phyloP scores from a whole-genome alignment of 2,888 invertebrate species.

The Rhagium mordax region DNA sequence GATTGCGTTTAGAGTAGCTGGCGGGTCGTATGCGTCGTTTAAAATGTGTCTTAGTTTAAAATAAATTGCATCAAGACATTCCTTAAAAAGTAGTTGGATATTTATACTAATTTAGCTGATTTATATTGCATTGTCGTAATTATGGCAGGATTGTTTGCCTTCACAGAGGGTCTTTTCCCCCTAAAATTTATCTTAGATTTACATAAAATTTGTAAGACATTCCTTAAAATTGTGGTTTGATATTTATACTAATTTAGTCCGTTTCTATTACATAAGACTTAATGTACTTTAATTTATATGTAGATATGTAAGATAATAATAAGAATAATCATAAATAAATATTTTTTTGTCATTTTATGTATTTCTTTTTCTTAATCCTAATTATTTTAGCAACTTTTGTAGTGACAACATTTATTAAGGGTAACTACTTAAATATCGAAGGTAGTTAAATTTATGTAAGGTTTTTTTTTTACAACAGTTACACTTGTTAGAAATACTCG shows the following conservation, averaged over 20 bases:
- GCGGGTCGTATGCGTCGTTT: conserved; percentile 75
- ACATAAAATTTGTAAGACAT: conserved; percentile 46
- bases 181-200: conserved; percentile 66
- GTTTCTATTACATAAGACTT: conserved; percentile 2
- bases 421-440: too few relatives aligned
- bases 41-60: conserved; percentile 65
- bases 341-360: conserved; percentile 7
- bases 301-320: conserved; percentile 16
- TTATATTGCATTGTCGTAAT: too few relatives aligned
- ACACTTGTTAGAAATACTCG: too few relatives aligned
- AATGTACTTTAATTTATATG: conserved; percentile 25
- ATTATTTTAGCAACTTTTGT: too few relatives aligned
- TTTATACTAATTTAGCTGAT: conserved; percentile 1
- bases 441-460: too few relatives aligned
- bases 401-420: too few relatives aligned
- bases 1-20: conserved; percentile 81
- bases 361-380: neutral
- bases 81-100: neutral
- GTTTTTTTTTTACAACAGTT: too few relatives aligned
- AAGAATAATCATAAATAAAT: conserved; percentile 14
- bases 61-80: conserved; percentile 37
- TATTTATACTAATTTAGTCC: neutral
- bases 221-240: neutral
- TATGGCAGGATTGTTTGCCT: conserved; percentile 79
- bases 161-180: conserved; percentile 76